A percentile compares a stretch with the other conserved stretches of the same genome.
Evolutionary conservation across 2,113 vertebrate genomes (phyloP).

Genomic region (Pomatostomus ruficeps): DNA sequence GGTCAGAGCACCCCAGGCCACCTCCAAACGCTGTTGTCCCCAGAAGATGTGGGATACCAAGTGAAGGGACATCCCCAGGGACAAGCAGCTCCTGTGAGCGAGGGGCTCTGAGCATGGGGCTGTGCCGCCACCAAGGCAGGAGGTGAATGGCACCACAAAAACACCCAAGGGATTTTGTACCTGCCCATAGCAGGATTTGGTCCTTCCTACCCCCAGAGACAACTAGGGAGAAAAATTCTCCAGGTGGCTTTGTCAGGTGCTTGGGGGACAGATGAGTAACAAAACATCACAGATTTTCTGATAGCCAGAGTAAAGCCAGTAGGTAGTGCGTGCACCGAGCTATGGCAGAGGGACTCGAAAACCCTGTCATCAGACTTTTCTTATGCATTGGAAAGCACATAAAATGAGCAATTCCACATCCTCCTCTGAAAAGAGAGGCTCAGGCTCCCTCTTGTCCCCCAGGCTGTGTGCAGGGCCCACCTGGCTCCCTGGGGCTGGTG

Average conservation of each 20-base stretch:
- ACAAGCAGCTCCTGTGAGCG: constrained; percentile 2
- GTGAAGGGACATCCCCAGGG: background rate
- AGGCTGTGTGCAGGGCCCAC: accelerated
- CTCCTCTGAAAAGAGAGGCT: background rate
- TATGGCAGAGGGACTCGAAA: background rate
- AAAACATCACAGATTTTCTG: background rate
- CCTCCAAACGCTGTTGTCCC: background rate
- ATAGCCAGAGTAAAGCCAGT: background rate
- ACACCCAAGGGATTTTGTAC: background rate
- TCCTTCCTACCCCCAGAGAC: background rate
- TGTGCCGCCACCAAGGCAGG: background rate
- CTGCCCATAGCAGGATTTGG: background rate
- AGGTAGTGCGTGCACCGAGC: accelerated
- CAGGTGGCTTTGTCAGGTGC: background rate
- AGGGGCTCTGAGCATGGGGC: background rate
- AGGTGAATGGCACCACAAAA: background rate
- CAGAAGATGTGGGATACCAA: background rate
- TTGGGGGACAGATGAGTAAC: background rate
- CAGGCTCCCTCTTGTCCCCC: background rate
- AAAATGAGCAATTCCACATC: background rate
- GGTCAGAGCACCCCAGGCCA: background rate
- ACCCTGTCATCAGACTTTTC: background rate
- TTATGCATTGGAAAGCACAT: background rate
- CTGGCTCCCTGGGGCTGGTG: background rate
- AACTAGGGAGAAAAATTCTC: background rate